Percentiles rank a stretch among this genome's conserved stretches.
These are phyloP conservation scores for Hedya salicella DNA, from an alignment of 2,888 invertebrate species.

Conservation along the genomic window DNA sequence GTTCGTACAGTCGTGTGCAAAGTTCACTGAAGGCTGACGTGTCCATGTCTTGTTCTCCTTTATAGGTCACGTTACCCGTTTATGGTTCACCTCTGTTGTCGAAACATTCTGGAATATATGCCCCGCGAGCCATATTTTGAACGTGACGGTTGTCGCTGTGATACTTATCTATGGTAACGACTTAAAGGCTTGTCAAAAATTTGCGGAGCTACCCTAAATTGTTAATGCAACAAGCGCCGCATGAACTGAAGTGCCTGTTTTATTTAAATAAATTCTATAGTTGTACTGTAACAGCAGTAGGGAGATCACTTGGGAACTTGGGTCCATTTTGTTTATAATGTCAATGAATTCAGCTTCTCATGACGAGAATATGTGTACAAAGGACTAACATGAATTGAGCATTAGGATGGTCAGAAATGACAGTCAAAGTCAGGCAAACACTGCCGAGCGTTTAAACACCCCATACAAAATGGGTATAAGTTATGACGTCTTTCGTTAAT, in stretches of 20 bases:
- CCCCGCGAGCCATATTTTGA: background rate
- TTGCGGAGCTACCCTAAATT: background rate
- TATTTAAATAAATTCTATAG: background rate
- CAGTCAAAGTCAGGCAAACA: too few species aligned
- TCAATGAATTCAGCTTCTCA: too few species aligned
- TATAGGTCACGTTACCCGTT: slow-evolving; percentile 61
- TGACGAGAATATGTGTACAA: too few species aligned
- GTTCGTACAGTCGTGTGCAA: slow-evolving; percentile 61
- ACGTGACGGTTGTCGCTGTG: background rate
- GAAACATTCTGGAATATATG: slow-evolving; percentile 1
- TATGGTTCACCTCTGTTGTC: slow-evolving; percentile 59
- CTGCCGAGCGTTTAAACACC: too few species aligned
- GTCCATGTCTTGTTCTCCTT: slow-evolving; percentile 54
- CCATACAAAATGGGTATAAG: too few species aligned
- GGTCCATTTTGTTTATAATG: too few species aligned
- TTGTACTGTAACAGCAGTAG: too few species aligned
- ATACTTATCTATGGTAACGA: background rate
- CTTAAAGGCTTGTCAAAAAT: background rate
- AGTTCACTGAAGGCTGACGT: slow-evolving; percentile 51
- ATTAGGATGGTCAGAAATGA: too few species aligned
- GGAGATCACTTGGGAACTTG: too few species aligned
- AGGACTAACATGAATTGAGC: too few species aligned
- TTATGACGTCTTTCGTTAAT: too few species aligned
- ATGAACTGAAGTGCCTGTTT: background rate
- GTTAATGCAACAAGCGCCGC: background rate